phyloP scores from a whole-genome alignment of 2,113 vertebrate species.

The Probosciger aterrimus region DNA sequence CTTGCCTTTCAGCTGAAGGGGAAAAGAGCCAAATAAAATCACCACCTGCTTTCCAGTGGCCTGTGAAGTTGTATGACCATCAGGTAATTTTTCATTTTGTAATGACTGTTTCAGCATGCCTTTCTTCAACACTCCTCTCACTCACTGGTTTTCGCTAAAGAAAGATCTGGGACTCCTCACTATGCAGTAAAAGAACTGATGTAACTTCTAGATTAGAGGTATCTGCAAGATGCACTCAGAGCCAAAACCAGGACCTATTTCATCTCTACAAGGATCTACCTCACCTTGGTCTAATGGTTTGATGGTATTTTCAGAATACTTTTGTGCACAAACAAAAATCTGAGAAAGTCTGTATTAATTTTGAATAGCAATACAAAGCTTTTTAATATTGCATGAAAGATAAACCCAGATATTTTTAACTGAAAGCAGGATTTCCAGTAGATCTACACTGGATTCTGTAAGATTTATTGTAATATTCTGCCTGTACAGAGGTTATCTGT shows the following conservation, averaged over 20 bases:
- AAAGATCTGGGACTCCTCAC: background rate
- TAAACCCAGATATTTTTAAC: background rate
- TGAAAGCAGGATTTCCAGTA: background rate
- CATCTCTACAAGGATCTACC: background rate
- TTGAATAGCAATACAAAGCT: background rate
- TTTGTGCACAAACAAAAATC: background rate
- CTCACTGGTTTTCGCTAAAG: background rate
- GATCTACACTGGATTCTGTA: background rate
- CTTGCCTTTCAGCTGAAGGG: background rate
- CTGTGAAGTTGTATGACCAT: background rate
- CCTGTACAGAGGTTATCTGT: background rate
- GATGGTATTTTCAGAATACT: background rate
- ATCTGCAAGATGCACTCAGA: background rate
- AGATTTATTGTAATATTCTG: background rate
- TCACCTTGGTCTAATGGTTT: background rate
- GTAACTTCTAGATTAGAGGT: background rate
- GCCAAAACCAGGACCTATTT: background rate
- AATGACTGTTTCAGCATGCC: background rate
- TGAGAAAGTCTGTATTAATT: background rate
- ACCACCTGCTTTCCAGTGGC: background rate
- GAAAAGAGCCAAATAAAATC: background rate
- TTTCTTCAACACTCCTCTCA: background rate
- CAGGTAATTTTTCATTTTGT: background rate
- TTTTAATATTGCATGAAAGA: background rate
- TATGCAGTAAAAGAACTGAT: background rate